Base-by-base conservation (phyloP, 1,140 invertebrate species). In the Neodiprion lecontei region DNA sequence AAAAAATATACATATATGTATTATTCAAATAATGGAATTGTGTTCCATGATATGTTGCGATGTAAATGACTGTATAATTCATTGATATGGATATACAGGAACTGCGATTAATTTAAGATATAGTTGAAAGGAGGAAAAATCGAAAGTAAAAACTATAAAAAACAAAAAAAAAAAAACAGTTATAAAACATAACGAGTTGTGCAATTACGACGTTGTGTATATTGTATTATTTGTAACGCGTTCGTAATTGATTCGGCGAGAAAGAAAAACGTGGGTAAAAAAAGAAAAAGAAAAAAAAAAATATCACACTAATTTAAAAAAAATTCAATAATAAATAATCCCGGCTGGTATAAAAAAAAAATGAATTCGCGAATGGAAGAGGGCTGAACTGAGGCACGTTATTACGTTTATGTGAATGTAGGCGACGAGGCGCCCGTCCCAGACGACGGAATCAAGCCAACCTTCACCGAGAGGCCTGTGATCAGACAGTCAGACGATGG, bases 401-500 rank as follows among this genome's bases (percentile, higher is more conserved):
- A 70, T 47, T 75, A 77, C 74, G 73, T 85, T 85, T 83, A 81
- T 83, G 75, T 79, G 79, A 87, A 87, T 80, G 80, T 92, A 96
- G 96, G 95, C 94, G 96, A 97, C 89, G 96, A 97, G 90, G 95
- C 95, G 83, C 94, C 95, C 72, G 93, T 96, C 80, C 95, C 95
- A 75, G 94, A 95, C 79, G 94, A 96, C 87, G 96, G 95, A 84
- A 95, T 96, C 85, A 96, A 96, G 89, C 97, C 97, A 71, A 97
- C 96, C 75, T 99, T 99, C 90, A 98, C 96, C 79, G 96, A 98
- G 91, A 93, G 97, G 89, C 97, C 97, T 40, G 91, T 96, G 82
- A 99, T 98, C 86, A 93, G 95, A 89, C 97, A 99, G 91, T 95
- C 94, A 76, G 96, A 98, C 79, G 96, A 97, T 90, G 96, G 96